phyloP scores from a whole-genome alignment of 2,888 invertebrate genomes.

The Polydesmus complanatus region DNA sequence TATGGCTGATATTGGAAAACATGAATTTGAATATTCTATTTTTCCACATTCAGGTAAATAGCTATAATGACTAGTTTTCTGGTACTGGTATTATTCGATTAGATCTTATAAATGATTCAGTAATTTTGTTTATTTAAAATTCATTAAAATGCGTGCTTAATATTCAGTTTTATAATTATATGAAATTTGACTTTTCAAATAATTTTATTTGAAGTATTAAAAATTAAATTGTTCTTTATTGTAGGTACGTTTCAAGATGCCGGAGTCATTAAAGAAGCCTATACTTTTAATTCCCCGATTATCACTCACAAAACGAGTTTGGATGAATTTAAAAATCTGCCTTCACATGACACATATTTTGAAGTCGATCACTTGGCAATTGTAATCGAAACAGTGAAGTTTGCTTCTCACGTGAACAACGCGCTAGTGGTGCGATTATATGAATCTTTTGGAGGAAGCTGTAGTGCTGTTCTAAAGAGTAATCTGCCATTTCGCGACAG shows the following conservation, averaged over 20 bases:
- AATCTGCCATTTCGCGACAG: conserved; percentile 20
- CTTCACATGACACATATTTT: conserved; percentile 25
- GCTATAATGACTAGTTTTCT: neutral
- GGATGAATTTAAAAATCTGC: neutral
- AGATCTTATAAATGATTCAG: neutral
- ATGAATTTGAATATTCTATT: conserved; percentile 36
- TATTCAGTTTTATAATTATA: no score
- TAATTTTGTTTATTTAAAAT: no score
- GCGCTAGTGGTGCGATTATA: conserved; percentile 31
- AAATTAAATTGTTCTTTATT: neutral
- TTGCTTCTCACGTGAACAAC: conserved; percentile 25
- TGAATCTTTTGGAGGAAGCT: conserved; percentile 32
- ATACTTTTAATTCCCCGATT: conserved; percentile 32
- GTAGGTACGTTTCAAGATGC: conserved; percentile 32
- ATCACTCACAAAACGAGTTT: neutral
- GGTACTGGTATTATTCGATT: conserved; percentile 3
- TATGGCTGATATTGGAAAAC: conserved; percentile 36
- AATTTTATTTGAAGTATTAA: neutral
- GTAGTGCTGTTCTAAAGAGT: conserved; percentile 19
- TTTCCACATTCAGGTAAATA: conserved; percentile 34
- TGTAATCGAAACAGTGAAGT: conserved; percentile 33
- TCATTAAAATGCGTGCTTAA: no score
- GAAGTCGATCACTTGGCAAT: conserved; percentile 28
- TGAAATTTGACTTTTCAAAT: no score
- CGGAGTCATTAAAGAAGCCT: conserved; percentile 33